Percentiles rank a stretch among this genome's conserved stretches.
Evolutionary conservation across 1,140 invertebrate genomes (phyloP).

Genomic region (Gerris buenoi): DNA sequence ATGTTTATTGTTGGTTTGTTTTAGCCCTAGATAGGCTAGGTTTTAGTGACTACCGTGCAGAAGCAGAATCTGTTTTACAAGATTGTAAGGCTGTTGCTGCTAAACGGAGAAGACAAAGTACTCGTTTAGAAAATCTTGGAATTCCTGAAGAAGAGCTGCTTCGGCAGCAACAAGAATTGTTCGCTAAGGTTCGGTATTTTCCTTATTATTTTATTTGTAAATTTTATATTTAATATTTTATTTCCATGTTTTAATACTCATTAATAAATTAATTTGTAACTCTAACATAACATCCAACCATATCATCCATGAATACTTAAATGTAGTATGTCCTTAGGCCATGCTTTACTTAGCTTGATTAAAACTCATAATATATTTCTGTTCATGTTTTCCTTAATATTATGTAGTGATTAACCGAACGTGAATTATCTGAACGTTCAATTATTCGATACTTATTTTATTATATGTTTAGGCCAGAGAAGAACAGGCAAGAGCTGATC

Average conservation of each 20-base stretch:
- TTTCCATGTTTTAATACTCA: too few relatives aligned
- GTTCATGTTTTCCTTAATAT: too few relatives aligned
- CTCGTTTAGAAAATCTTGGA: conserved; percentile 84
- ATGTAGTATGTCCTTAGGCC: not conserved
- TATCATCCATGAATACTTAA: not conserved
- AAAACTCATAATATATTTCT: too few relatives aligned
- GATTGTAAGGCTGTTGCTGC: conserved; percentile 93
- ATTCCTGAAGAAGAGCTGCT: conserved; percentile 94
- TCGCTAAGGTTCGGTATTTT: conserved; percentile 55
- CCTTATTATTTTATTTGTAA: too few relatives aligned
- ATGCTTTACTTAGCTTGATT: too few relatives aligned
- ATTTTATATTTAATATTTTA: too few relatives aligned
- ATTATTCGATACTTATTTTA: too few relatives aligned
- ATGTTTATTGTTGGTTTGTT: too few relatives aligned
- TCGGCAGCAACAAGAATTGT: conserved; percentile 94
- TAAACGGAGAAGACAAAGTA: conserved; percentile 82
- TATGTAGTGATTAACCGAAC: too few relatives aligned
- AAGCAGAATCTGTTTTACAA: conserved; percentile 83
- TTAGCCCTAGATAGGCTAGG: conserved; percentile 81
- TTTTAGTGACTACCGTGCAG: conserved; percentile 81
- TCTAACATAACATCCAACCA: too few relatives aligned
- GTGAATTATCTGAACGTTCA: too few relatives aligned
- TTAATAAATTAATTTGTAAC: too few relatives aligned
- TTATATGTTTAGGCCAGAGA: conserved; percentile 50
- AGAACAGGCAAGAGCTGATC: conserved; percentile 72